These are phyloP conservation scores for Onthophagus taurus DNA, from an alignment of 1,140 invertebrate species.

Conservation along the genomic window DNA sequence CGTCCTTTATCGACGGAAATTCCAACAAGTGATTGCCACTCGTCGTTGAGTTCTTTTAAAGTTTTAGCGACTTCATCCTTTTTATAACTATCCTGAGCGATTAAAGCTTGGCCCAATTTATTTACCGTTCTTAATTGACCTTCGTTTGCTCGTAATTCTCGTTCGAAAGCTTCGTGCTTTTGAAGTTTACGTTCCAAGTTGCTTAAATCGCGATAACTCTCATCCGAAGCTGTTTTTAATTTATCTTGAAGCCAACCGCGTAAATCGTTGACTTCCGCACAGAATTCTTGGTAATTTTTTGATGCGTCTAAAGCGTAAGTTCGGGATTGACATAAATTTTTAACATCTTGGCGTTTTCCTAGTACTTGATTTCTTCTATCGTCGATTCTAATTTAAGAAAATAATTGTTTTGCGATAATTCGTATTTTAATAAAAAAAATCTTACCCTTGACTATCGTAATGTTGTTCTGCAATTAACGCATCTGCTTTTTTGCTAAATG, in stretches of 20 bases:
- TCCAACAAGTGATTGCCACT: conserved; percentile 61
- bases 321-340: conserved; percentile 61
- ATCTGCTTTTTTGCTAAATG: conserved; percentile 79
- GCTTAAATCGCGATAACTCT: conserved; percentile 83
- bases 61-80: conserved; percentile 56
- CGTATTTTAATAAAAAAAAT: conserved; percentile 18
- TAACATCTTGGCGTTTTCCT: conserved; percentile 60
- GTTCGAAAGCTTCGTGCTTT: conserved; percentile 95
- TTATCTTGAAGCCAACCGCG: conserved; percentile 88
- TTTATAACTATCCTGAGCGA: conserved; percentile 60
- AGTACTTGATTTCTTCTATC: conserved; percentile 68
- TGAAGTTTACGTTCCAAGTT: conserved; percentile 91
- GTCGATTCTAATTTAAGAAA: conserved; percentile 48
- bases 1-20: conserved; percentile 75
- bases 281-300: conserved; percentile 75
- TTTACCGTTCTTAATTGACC: conserved; percentile 78
- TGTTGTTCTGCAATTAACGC: conserved; percentile 74
- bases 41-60: conserved; percentile 57
- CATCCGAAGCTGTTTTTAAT: conserved; percentile 80
- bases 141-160: conserved; percentile 87
- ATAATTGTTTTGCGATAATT: background rate
- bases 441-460: conserved; percentile 77
- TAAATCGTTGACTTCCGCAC: conserved; percentile 80
- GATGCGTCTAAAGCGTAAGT: conserved; percentile 66
- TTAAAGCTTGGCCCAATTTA: conserved; percentile 61